These are phyloP conservation scores for Eulemur mongoz DNA, from an alignment of 2,797 vertebrate species.

Conservation along the genomic window DNA sequence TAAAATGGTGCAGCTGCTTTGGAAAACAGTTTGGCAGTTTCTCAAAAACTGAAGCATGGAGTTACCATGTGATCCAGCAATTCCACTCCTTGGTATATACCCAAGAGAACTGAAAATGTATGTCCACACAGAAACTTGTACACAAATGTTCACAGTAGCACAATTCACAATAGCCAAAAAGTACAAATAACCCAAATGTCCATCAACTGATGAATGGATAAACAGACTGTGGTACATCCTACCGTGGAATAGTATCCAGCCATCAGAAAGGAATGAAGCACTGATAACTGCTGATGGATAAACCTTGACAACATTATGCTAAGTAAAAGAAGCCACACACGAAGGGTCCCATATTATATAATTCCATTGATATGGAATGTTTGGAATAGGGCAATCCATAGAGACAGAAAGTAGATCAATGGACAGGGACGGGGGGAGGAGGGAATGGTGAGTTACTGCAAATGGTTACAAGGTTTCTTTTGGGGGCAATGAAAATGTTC, in stretches of 20 bases:
- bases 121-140: neutral
- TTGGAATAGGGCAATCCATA: neutral
- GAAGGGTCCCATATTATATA: neutral
- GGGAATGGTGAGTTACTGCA: neutral
- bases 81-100: conserved; percentile 9
- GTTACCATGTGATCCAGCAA: neutral
- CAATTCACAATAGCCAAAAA: neutral
- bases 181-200: neutral
- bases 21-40: conserved; percentile 9
- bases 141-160: neutral
- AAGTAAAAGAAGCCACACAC: conserved; percentile 18
- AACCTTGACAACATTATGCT: neutral
- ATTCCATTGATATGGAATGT: neutral
- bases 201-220: neutral
- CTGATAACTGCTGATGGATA: neutral
- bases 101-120: neutral
- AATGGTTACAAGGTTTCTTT: neutral
- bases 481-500: neutral
- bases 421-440: neutral
- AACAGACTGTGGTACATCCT: neutral
- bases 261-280: neutral
- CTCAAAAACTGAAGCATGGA: conserved; percentile 37
- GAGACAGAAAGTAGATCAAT: neutral
- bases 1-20: neutral
- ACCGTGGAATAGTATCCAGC: neutral